Conservation (phyloP, 1,140 invertebrate genomes). For the Temnothorax nylanderi region DNA sequence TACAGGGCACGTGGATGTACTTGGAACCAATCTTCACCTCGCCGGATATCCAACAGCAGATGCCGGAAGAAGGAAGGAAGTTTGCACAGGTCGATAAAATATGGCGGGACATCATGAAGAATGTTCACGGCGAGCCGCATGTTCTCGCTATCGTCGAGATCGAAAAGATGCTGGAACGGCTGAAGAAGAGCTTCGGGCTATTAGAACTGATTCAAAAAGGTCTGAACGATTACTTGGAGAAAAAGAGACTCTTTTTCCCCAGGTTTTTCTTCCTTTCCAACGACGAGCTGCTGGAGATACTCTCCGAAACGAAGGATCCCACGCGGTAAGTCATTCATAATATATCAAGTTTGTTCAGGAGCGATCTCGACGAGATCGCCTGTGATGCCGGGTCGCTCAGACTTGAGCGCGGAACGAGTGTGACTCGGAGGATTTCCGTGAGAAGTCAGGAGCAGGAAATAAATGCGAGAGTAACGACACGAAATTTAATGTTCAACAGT, state of each 20-base stretch:
- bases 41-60: constrained; percentile 97
- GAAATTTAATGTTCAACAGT: no score
- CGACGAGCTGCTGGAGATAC: constrained; percentile 97
- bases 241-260: constrained; percentile 97
- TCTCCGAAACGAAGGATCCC: constrained; percentile 99
- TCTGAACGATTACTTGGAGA: constrained; percentile 97
- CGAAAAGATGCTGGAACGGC: constrained; percentile 96
- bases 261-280: constrained; percentile 99
- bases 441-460: no score
- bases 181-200: constrained; percentile 94
- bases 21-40: constrained; percentile 98
- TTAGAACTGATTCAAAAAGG: constrained; percentile 96
- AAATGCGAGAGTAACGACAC: no score
- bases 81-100: constrained; percentile 96
- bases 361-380: no score
- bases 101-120: constrained; percentile 98
- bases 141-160: constrained; percentile 95
- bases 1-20: constrained; percentile 98
- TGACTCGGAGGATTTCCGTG: no score
- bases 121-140: constrained; percentile 90
- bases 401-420: no score
- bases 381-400: no score
- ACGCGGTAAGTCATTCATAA: constrained; percentile 88
- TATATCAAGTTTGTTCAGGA: no score
- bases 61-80: constrained; percentile 94